Conservation (phyloP, 1,140 invertebrate genomes). For the Pseudomyrmex flavicornis region DNA sequence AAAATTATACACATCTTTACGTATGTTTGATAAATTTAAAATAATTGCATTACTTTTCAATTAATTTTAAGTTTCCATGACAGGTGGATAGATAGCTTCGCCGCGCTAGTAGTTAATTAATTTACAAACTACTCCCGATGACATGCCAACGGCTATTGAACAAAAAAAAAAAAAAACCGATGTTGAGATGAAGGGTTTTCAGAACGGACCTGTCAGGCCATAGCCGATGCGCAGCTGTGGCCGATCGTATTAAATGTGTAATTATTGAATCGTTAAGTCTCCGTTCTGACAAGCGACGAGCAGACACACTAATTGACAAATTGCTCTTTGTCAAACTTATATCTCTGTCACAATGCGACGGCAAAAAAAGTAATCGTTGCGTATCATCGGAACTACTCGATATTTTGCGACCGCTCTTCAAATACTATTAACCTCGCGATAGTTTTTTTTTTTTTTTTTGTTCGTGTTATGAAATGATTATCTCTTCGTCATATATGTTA, state of each 20-base stretch:
- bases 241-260: constrained; percentile 71
- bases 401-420: constrained; percentile 19
- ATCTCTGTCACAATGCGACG: constrained; percentile 56
- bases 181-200: constrained; percentile 60
- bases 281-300: constrained; percentile 62
- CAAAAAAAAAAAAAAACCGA: constrained; percentile 32
- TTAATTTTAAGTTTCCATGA: constrained; percentile 4
- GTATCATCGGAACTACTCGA: constrained; percentile 17
- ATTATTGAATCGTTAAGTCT: constrained; percentile 73
- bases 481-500: too few relatives aligned
- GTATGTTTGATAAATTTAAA: not conserved
- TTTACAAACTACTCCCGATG: constrained; percentile 8
- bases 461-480: too few relatives aligned
- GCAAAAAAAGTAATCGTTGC: constrained; percentile 29
- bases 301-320: constrained; percentile 70
- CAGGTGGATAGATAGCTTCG: not conserved
- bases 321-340: constrained; percentile 54
- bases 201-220: constrained; percentile 63
- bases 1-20: not conserved
- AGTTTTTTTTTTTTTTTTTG: too few relatives aligned
- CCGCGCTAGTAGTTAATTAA: constrained; percentile 12
- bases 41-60: not conserved
- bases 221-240: constrained; percentile 64
- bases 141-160: not conserved
- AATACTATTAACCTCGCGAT: constrained; percentile 3